Conservation (phyloP, 2,888 invertebrate species). For the Bellardia pandia region DNA sequence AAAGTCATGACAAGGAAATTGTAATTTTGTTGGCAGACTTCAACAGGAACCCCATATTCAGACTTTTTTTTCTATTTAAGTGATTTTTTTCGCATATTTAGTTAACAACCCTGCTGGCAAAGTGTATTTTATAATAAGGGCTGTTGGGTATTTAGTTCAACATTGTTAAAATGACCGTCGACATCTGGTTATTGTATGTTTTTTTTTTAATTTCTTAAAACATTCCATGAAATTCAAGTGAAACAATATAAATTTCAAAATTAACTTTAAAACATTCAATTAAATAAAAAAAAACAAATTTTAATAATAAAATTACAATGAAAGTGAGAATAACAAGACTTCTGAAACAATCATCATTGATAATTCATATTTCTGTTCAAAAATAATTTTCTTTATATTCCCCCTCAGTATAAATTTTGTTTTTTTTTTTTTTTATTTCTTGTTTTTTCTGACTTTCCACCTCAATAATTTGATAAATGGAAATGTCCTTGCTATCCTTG, state of each 20-base stretch:
- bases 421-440: conserved; percentile 36
- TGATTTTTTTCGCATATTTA: neutral
- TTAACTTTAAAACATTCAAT: conserved; percentile 56
- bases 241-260: conserved; percentile 28
- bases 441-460: conserved; percentile 65
- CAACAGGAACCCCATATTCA: too few species aligned
- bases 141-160: conserved; percentile 28
- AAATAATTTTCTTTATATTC: conserved; percentile 57
- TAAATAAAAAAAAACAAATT: conserved; percentile 22
- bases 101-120: conserved; percentile 23
- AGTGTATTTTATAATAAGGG: neutral
- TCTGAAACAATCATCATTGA: conserved; percentile 54
- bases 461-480: conserved; percentile 72
- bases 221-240: conserved; percentile 9
- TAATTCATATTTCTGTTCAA: conserved; percentile 63
- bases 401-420: conserved; percentile 6
- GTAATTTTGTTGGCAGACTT: too few species aligned
- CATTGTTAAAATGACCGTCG: conserved; percentile 36
- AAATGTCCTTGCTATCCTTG: conserved; percentile 67
- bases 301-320: conserved; percentile 45
- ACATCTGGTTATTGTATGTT: conserved; percentile 63
- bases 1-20: too few species aligned
- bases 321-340: conserved; percentile 55
- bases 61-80: neutral
- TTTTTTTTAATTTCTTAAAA: conserved; percentile 18